Evolutionary conservation across 2,888 invertebrate genomes (phyloP).

Genomic region (Leptopilina syphax): DNA sequence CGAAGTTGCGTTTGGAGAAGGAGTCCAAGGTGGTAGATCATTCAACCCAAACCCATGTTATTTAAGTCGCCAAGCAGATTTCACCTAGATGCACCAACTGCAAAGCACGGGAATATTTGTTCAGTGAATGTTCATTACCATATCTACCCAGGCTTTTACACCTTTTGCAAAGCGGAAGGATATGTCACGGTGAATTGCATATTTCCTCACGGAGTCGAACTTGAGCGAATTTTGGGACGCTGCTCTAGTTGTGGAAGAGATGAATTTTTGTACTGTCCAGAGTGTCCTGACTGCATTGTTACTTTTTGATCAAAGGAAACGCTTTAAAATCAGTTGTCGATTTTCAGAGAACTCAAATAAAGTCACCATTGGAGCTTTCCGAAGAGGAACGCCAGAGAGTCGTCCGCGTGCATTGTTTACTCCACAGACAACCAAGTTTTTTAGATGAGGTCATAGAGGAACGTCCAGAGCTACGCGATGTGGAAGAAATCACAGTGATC

Average conservation of each 20-base stretch:
- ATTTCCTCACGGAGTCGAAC: neutral
- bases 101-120: neutral
- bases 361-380: too few species aligned
- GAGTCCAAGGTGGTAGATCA: neutral
- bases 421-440: too few species aligned
- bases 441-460: too few species aligned
- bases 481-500: too few species aligned
- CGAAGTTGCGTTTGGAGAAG: neutral
- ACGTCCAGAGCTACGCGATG: too few species aligned
- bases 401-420: too few species aligned
- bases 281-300: slow-evolving; percentile 48
- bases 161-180: neutral
- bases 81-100: slow-evolving; percentile 45
- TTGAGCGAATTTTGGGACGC: neutral
- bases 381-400: too few species aligned
- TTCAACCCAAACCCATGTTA: slow-evolving; percentile 41
- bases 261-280: slow-evolving; percentile 12
- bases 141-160: slow-evolving; percentile 15
- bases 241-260: slow-evolving; percentile 34
- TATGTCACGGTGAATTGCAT: neutral
- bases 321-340: too few species aligned
- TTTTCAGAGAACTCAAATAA: too few species aligned
- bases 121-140: slow-evolving; percentile 7
- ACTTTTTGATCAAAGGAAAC: too few species aligned
- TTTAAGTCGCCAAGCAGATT: slow-evolving; percentile 18